Base-by-base conservation (phyloP, 2,888 invertebrate genomes). In the Spodoptera picta region DNA sequence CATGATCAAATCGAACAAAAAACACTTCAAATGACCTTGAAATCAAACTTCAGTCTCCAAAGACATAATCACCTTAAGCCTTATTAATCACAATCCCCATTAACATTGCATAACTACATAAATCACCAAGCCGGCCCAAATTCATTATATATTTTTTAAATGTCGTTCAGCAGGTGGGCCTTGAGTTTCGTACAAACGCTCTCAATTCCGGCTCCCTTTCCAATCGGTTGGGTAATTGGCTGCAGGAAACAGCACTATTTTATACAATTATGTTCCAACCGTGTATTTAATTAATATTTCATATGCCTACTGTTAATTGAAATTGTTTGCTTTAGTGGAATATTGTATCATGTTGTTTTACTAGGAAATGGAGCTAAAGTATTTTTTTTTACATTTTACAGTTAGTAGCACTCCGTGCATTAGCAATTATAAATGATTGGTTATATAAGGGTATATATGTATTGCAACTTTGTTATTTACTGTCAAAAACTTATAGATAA, bases 161-260 rank as follows among this genome's bases (percentile, higher is more conserved):
- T 87, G 86, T 85, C 84, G 84, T 65, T 79, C 64, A 52, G 60
- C 54, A 73, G 78, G 83, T 81, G 88, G 84, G 83, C 92, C 92
- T 92, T 92, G 92, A 91, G 88, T 77, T 84, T 84, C 77, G 78
- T 82, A 78, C 81, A 80, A 81, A 81, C 64, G 79, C 73, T 81
- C 84, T 83, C 84, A 73, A 91, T 90, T 90, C 90, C 90, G 90
- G 87, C 87, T 88, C 87, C 91, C 93, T 92, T 93, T 93, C 92
- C 86, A 91, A 91, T 91, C 80, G 80, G 87, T 89, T 88, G 83
- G 80, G 86, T 77, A 88, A 86, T 75, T 58, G 69, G 67, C 46
- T 73, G 77, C 72, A 85, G 86, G 84, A 86, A 85, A 87, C 77
- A 77, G 55, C 67, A 75, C 84, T 83, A 84, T 83, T 85, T 83